phyloP scores from a whole-genome alignment of 2,888 invertebrate genomes.

The Cryptocephalus moraei region DNA sequence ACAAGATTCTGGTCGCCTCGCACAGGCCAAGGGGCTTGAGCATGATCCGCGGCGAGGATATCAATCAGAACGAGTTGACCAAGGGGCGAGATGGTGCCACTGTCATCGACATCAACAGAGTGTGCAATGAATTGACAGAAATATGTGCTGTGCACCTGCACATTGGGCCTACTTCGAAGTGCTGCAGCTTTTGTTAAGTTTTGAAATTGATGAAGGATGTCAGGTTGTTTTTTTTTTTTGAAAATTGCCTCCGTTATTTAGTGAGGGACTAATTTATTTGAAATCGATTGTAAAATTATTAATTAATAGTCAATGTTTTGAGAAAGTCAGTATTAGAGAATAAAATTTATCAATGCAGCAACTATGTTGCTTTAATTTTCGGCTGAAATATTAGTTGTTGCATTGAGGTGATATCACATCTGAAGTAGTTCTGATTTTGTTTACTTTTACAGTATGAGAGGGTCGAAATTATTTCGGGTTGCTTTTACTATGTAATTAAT shows the following conservation, averaged over 20 bases:
- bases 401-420: too few species aligned
- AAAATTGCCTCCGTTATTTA: neutral
- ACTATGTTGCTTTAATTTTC: too few species aligned
- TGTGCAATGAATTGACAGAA: constrained; percentile 40
- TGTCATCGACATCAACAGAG: constrained; percentile 32
- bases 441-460: too few species aligned
- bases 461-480: too few species aligned
- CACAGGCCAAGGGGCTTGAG: constrained; percentile 28
- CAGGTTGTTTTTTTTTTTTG: neutral
- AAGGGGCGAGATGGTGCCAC: constrained; percentile 17
- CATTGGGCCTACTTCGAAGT: constrained; percentile 45
- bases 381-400: too few species aligned
- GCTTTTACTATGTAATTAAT: too few species aligned
- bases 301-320: too few species aligned
- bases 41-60: constrained; percentile 41
- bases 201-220: neutral
- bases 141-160: constrained; percentile 47
- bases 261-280: too few species aligned
- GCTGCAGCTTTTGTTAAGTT: constrained; percentile 47
- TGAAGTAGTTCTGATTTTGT: too few species aligned
- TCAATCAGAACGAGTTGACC: constrained; percentile 42
- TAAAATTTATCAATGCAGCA: too few species aligned
- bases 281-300: too few species aligned
- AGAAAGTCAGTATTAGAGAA: too few species aligned
- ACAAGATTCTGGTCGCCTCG: constrained; percentile 27